Conservation (phyloP, 2,888 invertebrate species). For the Alsophila aescularia region DNA sequence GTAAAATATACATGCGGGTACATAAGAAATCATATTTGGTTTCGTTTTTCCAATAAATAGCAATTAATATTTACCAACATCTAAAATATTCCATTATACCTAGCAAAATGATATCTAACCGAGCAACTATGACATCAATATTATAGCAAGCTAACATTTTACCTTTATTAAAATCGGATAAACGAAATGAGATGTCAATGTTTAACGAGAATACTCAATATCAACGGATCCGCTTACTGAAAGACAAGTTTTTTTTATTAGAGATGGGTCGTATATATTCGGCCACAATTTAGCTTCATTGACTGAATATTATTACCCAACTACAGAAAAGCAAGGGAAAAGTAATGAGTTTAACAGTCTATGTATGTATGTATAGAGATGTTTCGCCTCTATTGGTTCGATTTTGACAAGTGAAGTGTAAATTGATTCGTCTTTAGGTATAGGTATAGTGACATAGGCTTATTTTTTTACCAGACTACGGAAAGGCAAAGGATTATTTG, state of each 20-base stretch:
- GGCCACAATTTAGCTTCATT: not conserved
- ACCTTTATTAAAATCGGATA: slow-evolving; percentile 41
- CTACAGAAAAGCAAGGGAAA: too few relatives aligned
- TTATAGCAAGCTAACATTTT: slow-evolving; percentile 24
- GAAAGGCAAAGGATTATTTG: too few relatives aligned
- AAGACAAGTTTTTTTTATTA: slow-evolving; percentile 22
- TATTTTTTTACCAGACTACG: too few relatives aligned
- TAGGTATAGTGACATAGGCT: too few relatives aligned
- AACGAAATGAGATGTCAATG: slow-evolving; percentile 45
- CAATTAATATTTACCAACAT: slow-evolving; percentile 4
- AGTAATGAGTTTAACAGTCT: too few relatives aligned
- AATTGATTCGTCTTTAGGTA: too few relatives aligned
- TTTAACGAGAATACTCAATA: slow-evolving; percentile 40
- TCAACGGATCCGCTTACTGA: slow-evolving; percentile 42
- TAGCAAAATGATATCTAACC: slow-evolving; percentile 8
- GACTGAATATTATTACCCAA: not conserved
- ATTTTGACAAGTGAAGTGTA: too few relatives aligned
- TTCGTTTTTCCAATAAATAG: not conserved
- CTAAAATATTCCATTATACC: not conserved
- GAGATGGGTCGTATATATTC: not conserved
- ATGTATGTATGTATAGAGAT: too few relatives aligned
- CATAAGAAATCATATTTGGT: too few relatives aligned
- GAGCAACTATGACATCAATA: slow-evolving; percentile 7
- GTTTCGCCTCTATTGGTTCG: too few relatives aligned
- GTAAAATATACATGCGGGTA: too few relatives aligned